Conservation (phyloP, 2,888 invertebrate species). For the Orchesellides sinensis region DNA sequence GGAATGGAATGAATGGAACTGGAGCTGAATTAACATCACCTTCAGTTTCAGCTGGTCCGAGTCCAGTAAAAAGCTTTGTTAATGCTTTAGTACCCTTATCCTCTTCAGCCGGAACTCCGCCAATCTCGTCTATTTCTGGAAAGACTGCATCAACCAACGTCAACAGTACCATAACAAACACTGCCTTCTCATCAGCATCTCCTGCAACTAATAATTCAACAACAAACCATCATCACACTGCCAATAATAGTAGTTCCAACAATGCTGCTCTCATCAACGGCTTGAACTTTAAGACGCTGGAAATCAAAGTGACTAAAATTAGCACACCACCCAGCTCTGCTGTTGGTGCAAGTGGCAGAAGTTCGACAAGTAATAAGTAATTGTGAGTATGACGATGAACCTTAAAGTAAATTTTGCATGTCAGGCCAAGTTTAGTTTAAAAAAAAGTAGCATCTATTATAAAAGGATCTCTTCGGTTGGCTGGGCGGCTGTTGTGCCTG, state of each 20-base stretch:
- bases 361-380: too few species aligned
- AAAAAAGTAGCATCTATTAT: too few species aligned
- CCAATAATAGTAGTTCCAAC: conserved; percentile 10
- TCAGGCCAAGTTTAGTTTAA: too few species aligned
- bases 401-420: too few species aligned
- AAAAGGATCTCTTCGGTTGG: too few species aligned
- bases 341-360: conserved; percentile 8
- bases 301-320: conserved; percentile 4
- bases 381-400: too few species aligned
- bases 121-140: background rate
- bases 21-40: background rate
- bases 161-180: too few species aligned
- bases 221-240: conserved; percentile 23
- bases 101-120: background rate
- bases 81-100: background rate
- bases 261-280: background rate
- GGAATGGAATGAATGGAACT: background rate
- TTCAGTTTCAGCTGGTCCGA: background rate
- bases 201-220: too few species aligned
- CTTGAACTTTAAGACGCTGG: background rate
- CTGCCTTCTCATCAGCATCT: background rate
- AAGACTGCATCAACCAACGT: conserved; percentile 24
- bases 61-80: conserved; percentile 17
- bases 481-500: too few species aligned
- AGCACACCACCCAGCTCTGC: conserved; percentile 4